phyloP scores from a whole-genome alignment of 2,113 vertebrate species.

The Aegotheles bennettii region DNA sequence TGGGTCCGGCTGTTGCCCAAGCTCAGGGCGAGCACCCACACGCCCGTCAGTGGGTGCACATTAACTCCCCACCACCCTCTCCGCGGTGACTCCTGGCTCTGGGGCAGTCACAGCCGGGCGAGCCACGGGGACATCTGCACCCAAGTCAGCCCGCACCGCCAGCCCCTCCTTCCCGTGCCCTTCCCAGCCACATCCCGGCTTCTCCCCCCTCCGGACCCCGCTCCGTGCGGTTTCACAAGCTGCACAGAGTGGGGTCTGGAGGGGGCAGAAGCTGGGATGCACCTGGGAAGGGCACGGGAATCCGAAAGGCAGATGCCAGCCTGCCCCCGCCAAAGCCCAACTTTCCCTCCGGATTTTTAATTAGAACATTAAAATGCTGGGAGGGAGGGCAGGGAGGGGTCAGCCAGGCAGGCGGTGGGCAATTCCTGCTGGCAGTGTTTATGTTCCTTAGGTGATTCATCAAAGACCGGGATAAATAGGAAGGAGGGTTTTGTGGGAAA shows the following conservation, averaged over 20 bases:
- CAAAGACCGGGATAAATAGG: slow-evolving; percentile 6
- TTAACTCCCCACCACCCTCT: not conserved
- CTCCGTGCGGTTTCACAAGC: not conserved
- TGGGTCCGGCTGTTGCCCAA: not conserved
- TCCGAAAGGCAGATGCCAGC: not conserved
- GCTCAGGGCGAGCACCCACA: not conserved
- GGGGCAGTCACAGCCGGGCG: not conserved
- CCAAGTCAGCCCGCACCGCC: rapidly evolving
- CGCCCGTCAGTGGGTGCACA: not conserved
- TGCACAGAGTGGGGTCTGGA: too few relatives aligned
- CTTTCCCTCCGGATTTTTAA: not conserved
- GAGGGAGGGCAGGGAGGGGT: slow-evolving; percentile 46
- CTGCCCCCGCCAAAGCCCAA: not conserved
- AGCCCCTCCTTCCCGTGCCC: not conserved
- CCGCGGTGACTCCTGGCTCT: not conserved
- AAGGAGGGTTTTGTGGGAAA: slow-evolving; percentile 33
- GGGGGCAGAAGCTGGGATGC: too few relatives aligned
- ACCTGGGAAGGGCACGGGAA: too few relatives aligned
- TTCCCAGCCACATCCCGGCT: rapidly evolving
- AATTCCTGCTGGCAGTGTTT: not conserved
- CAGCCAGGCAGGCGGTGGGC: slow-evolving; percentile 22
- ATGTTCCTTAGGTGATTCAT: slow-evolving; percentile 45
- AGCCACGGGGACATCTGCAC: not conserved
- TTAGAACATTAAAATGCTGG: not conserved
- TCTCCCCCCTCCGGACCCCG: not conserved